Evolutionary conservation across 2,888 invertebrate species (phyloP), one percentile per base, ranked within the genome.

Genomic region (Cordilura impudica): DNA sequence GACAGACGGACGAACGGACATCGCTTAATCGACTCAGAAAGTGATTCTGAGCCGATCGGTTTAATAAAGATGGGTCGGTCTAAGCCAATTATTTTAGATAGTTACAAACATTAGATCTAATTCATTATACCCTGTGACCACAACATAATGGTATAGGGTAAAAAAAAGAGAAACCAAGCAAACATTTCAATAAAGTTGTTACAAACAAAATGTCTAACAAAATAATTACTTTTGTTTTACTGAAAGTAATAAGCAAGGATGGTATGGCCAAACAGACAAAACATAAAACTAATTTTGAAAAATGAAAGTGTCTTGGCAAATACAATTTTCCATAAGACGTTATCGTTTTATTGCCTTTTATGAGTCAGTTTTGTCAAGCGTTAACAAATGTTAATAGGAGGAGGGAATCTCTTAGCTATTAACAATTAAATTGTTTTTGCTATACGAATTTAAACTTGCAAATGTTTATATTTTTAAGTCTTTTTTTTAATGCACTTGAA

Each of bases 271-370:
- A 10, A 31, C 31, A 2, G 12, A n/a, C n/a, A 39, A 10, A 31
- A 10, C 12, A 31, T 10, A 2, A 10, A 31, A 2, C n/a, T 4
- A n/a, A 39, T 12, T 14, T 4, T 10, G 4, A 53, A 53, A 54
- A 54, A 54, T 29, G 54, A 54, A 54, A 54, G 54, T 54, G 31
- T 3, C 16, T 53, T 53, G n/a, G n/a, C 16, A 54, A 54, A 18
- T n/a, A 2, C 2, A 18, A 39, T n/a, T n/a, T 31, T 31, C 12
- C 10, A 31, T 8, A 10, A 31, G 1, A 31, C 2, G 8, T 31
- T 31, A 31, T 10, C 8, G 12, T 31, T 8, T 31, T 39, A n/a
- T 39, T 26, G 26, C 6, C 26, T 35, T 39, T 39, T n/a, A n/a
- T n/a, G n/a, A 39, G 35, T 39, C n/a, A 14, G 35, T 39, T 4